Conservation (phyloP, 2,113 vertebrate genomes). For the Sylvilagus bachmani region DNA sequence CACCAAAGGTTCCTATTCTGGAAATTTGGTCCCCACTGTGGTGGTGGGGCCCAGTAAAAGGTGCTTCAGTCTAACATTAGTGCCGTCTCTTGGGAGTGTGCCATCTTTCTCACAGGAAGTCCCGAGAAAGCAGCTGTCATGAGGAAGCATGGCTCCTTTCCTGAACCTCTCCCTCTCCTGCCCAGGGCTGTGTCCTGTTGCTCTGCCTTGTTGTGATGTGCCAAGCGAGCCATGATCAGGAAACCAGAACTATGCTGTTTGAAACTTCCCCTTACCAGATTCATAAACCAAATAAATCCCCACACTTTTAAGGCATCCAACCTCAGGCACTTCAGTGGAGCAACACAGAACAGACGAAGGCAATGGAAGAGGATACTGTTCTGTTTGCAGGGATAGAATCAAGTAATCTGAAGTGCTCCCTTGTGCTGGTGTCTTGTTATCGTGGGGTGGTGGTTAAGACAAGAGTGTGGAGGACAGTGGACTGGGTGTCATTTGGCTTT, state of each 20-base stretch:
- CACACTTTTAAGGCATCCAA: not conserved
- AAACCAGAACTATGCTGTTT: not conserved
- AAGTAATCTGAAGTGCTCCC: rapidly evolving
- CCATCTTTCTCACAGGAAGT: not conserved
- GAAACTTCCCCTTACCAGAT: not conserved
- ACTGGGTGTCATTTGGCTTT: not conserved
- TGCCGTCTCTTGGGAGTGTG: not conserved
- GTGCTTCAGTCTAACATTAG: not conserved
- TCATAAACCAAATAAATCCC: not conserved
- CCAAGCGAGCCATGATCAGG: rapidly evolving
- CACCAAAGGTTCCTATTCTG: too few relatives aligned
- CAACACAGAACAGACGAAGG: not conserved
- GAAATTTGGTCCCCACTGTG: not conserved
- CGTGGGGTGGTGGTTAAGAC: not conserved
- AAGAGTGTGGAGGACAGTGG: not conserved
- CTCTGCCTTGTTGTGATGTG: not conserved
- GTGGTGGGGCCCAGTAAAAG: too few relatives aligned
- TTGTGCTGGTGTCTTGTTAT: rapidly evolving
- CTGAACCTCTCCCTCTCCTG: too few relatives aligned
- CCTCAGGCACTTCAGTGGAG: not conserved
- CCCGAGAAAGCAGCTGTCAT: too few relatives aligned
- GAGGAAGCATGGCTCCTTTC: too few relatives aligned
- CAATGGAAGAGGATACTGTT: not conserved
- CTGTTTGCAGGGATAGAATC: too few relatives aligned
- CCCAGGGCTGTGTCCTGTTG: too few relatives aligned